Percentiles rank a stretch among this genome's conserved stretches.
phyloP scores from a whole-genome alignment of 2,888 invertebrate species.

The Carpatolechia fugitivella region DNA sequence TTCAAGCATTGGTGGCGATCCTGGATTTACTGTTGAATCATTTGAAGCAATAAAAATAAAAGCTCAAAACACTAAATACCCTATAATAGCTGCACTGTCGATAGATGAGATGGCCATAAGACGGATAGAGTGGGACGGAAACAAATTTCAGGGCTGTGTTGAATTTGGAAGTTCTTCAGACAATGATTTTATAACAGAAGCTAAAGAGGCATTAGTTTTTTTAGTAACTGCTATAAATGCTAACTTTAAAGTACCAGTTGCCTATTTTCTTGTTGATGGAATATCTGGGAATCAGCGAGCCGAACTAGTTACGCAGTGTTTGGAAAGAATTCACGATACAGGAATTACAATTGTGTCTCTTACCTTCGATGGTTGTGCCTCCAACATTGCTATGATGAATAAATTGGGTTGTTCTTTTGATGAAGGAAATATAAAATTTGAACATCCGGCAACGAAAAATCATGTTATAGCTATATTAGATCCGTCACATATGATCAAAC shows the following conservation, averaged over 20 bases:
- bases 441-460: neutral
- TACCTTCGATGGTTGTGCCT: neutral
- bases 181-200: constrained; percentile 11
- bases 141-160: constrained; percentile 6
- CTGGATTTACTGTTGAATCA: constrained; percentile 9
- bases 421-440: neutral
- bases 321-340: neutral
- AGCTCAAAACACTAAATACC: neutral
- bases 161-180: constrained; percentile 12
- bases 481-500: constrained; percentile 19
- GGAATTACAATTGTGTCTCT: neutral
- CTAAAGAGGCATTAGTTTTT: constrained; percentile 16
- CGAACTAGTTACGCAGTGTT: neutral
- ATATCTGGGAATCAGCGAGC: neutral
- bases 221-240: constrained; percentile 15
- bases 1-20: constrained; percentile 1
- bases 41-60: neutral
- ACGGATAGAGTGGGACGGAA: constrained; percentile 13
- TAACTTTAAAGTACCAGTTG: constrained; percentile 17
- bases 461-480: constrained; percentile 14
- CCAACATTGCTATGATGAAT: neutral
- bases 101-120: constrained; percentile 10
- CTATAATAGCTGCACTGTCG: neutral
- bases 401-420: neutral
- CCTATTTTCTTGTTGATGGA: constrained; percentile 16